Evolutionary conservation across 2,797 vertebrate genomes (phyloP).

Genomic region (Pristis pectinata): DNA sequence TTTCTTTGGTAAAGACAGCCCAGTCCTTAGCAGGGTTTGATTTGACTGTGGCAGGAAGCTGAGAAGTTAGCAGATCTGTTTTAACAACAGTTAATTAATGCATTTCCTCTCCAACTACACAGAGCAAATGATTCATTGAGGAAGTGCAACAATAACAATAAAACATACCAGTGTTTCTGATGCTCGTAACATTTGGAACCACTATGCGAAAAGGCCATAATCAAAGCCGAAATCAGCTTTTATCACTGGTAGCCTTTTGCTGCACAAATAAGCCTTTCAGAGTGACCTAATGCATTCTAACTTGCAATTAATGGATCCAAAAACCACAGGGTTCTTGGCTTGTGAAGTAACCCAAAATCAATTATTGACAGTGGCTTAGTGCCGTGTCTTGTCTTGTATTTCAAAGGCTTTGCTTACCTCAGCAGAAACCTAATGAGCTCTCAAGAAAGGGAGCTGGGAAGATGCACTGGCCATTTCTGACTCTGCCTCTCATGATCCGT

Average conservation of each 20-base stretch:
- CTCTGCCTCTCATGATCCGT: neutral
- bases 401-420: constrained; percentile 46
- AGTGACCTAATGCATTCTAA: constrained; percentile 54
- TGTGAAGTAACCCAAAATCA: constrained; percentile 49
- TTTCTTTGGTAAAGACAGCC: neutral
- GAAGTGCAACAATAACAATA: neutral
- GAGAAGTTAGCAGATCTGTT: neutral
- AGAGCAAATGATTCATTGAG: constrained; percentile 4
- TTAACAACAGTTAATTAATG: constrained; percentile 27
- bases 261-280: constrained; percentile 44
- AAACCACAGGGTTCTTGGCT: constrained; percentile 44
- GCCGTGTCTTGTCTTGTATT: constrained; percentile 47
- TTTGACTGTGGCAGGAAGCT: neutral
- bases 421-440: constrained; percentile 44
- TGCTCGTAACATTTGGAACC: neutral
- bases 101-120: neutral
- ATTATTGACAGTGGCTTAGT: constrained; percentile 53
- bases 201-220: constrained; percentile 40
- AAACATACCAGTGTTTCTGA: constrained; percentile 7
- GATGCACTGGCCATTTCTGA: neutral
- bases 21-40: neutral
- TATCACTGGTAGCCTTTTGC: constrained; percentile 42
- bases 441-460: constrained; percentile 32
- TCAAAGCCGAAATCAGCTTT: constrained; percentile 44
- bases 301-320: constrained; percentile 52